Conservation (phyloP, 2,113 vertebrate species). For the Podarcis raffonei region DNA sequence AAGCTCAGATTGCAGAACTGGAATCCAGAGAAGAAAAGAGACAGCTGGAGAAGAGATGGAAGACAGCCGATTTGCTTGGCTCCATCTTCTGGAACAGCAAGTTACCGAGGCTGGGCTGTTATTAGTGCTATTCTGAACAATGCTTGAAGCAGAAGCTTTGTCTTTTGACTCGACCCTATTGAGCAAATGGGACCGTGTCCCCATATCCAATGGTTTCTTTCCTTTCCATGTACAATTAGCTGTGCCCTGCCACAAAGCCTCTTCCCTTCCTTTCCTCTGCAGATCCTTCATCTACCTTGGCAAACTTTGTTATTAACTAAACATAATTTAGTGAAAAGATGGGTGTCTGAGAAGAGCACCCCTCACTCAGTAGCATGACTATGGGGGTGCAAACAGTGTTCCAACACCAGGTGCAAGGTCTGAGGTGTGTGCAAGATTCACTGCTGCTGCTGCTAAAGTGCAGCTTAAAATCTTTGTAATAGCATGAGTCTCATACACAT, state of each 20-base stretch:
- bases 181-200: neutral
- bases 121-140: slow-evolving; percentile 4
- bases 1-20: neutral
- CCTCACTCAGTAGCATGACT: neutral
- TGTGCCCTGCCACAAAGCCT: too few species aligned
- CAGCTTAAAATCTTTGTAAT: too few species aligned
- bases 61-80: neutral
- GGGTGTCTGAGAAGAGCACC: neutral
- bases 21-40: neutral
- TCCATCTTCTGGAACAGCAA: slow-evolving; percentile 2
- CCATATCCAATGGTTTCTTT: neutral
- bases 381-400: too few species aligned
- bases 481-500: too few species aligned
- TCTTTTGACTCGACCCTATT: neutral
- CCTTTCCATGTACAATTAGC: neutral
- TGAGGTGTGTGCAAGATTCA: too few species aligned
- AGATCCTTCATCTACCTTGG: neutral
- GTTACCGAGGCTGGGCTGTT: neutral
- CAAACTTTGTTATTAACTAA: neutral
- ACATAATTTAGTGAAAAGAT: neutral
- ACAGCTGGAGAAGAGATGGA: slow-evolving; percentile 2
- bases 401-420: too few species aligned
- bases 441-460: too few species aligned
- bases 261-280: neutral
- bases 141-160: neutral